A percentile compares a stretch with the other conserved stretches of the same genome.
Evolutionary conservation across 2,888 invertebrate genomes (phyloP).

Genomic region (Heliconius aoede): DNA sequence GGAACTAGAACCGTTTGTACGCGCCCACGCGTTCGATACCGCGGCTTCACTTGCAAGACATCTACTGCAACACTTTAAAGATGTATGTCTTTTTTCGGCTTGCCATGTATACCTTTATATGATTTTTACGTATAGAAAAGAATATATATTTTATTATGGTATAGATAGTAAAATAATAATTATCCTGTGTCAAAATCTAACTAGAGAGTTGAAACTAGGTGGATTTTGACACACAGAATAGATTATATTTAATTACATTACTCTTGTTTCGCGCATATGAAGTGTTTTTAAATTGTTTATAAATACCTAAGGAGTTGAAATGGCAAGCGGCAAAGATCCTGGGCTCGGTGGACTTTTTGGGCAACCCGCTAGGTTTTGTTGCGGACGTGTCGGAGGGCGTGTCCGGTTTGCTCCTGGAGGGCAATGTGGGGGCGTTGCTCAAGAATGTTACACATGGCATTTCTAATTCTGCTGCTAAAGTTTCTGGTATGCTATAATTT

Average conservation of each 20-base stretch:
- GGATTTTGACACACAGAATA: background rate
- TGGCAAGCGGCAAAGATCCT: conserved; percentile 98
- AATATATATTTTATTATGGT: no score
- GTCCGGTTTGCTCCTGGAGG: conserved; percentile 94
- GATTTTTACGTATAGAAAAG: no score
- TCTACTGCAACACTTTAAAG: conserved; percentile 93
- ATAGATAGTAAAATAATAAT: no score
- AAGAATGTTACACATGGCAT: conserved; percentile 98
- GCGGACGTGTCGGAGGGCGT: conserved; percentile 98
- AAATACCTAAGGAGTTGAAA: conserved; percentile 88
- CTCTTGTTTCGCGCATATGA: no score
- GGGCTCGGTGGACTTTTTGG: conserved; percentile 98
- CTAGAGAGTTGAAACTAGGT: background rate
- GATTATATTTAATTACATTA: background rate
- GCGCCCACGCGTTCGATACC: conserved; percentile 96
- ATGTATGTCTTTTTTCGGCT: conserved; percentile 73
- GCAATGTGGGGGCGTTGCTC: conserved; percentile 95
- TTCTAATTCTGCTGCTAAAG: conserved; percentile 98
- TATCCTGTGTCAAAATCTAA: no score
- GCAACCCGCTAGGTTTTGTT: conserved; percentile 97
- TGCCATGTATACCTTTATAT: no score
- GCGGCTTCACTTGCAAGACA: conserved; percentile 91
- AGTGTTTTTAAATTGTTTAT: no score
- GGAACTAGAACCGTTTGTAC: conserved; percentile 93
- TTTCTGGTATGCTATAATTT: conserved; percentile 81